phyloP scores from a whole-genome alignment of 1,140 invertebrate genomes.

The Palaemon carinicauda region DNA sequence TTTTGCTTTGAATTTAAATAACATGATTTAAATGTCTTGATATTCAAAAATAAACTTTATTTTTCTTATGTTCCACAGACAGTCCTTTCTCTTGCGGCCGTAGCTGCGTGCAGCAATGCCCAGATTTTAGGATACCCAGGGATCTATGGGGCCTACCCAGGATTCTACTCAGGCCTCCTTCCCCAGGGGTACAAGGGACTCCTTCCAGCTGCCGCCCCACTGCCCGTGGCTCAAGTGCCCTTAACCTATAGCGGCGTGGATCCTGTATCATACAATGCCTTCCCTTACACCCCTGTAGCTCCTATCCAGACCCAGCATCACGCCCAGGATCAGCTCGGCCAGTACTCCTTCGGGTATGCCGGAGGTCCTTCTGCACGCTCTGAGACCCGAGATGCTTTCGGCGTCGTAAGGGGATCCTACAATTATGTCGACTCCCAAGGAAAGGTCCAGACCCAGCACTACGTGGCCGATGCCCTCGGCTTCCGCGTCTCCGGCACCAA shows the following conservation, averaged over 20 bases:
- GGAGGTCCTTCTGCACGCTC: slow-evolving; percentile 10
- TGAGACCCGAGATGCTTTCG: slow-evolving; percentile 35
- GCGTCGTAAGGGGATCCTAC: slow-evolving; percentile 60
- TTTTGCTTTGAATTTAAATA: neutral
- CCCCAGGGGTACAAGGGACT: neutral
- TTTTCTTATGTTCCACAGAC: too few species aligned
- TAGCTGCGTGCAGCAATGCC: neutral
- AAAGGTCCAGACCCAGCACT: slow-evolving; percentile 21
- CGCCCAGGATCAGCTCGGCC: slow-evolving; percentile 30
- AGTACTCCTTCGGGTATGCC: slow-evolving; percentile 39
- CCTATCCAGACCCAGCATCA: slow-evolving; percentile 24
- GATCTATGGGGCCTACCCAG: slow-evolving; percentile 6
- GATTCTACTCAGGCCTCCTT: neutral
- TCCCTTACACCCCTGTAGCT: neutral
- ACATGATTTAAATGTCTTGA: too few species aligned
- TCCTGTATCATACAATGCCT: neutral
- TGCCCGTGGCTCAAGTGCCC: neutral
- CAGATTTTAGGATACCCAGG: slow-evolving; percentile 2
- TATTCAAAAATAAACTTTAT: too few species aligned
- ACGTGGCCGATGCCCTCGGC: slow-evolving; percentile 61
- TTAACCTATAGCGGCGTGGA: neutral
- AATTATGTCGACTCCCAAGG: slow-evolving; percentile 64
- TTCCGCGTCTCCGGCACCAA: slow-evolving; percentile 60
- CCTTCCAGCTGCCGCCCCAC: too few species aligned
- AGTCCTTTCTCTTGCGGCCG: slow-evolving; percentile 7